Percentiles rank a stretch among this genome's conserved stretches.
phyloP scores from a whole-genome alignment of 2,113 vertebrate genomes.

The Pachypanchax playfairii region DNA sequence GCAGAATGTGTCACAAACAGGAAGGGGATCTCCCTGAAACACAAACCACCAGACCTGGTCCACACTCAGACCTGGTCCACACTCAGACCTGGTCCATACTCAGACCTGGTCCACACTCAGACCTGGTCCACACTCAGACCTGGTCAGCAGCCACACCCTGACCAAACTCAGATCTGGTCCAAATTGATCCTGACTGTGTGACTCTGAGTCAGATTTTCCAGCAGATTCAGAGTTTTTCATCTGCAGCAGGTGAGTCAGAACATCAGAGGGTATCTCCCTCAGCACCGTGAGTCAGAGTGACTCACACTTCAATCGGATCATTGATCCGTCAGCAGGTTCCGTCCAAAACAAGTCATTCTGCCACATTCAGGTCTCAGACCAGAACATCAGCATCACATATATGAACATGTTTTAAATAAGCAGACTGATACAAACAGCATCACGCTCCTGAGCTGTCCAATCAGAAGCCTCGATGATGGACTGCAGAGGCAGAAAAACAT shows the following conservation, averaged over 20 bases:
- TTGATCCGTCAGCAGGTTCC: background rate
- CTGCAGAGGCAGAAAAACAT: too few species aligned
- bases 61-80: background rate
- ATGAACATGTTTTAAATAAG: too few species aligned
- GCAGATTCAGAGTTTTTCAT: background rate
- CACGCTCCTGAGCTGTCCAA: too few species aligned
- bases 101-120: background rate
- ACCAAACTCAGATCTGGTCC: too few species aligned
- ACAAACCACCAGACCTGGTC: background rate
- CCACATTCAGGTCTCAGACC: too few species aligned
- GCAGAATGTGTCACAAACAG: slow-evolving; percentile 14
- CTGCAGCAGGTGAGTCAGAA: background rate
- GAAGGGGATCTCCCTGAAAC: background rate
- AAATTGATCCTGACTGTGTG: background rate
- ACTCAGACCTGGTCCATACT: too few species aligned
- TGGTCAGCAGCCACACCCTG: background rate
- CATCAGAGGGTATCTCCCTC: background rate
- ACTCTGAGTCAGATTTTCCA: background rate
- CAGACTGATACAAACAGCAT: too few species aligned
- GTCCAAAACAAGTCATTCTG: too few species aligned
- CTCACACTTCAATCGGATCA: background rate
- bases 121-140: background rate
- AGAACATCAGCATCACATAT: too few species aligned
- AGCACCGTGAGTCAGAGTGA: background rate
- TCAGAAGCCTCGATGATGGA: too few species aligned